A percentile compares a stretch with the other conserved stretches of the same genome.
Evolutionary conservation across 2,113 vertebrate genomes (phyloP).

Genomic region (Lepus americanus): DNA sequence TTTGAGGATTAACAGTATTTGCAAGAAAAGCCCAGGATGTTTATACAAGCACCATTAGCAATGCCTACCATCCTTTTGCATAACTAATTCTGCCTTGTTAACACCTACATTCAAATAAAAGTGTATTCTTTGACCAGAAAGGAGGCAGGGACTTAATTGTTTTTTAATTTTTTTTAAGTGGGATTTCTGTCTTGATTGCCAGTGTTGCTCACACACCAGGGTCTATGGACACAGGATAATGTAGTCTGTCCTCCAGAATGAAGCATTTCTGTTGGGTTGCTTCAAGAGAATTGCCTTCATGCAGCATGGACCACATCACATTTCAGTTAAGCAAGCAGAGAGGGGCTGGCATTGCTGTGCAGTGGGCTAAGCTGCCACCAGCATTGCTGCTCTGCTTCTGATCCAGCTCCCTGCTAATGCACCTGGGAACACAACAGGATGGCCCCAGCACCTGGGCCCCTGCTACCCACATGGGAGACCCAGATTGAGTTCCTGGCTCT

Average conservation of each 20-base stretch:
- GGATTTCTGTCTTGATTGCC: conserved; percentile 12
- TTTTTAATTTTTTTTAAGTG: not conserved
- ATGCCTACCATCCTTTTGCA: not conserved
- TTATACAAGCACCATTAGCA: conserved; percentile 5
- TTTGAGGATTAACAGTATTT: conserved; percentile 26
- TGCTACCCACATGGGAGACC: too few species aligned
- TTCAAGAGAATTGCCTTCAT: conserved; percentile 79
- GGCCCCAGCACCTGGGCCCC: too few species aligned
- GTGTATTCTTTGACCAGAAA: not conserved
- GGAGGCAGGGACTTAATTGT: not conserved
- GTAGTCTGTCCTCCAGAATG: conserved; percentile 60
- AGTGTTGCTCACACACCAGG: conserved; percentile 1
- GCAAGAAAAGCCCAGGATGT: not conserved
- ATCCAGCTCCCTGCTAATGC: too few species aligned
- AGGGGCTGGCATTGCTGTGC: too few species aligned
- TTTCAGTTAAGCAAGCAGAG: conserved; percentile 49
- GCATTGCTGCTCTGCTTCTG: too few species aligned
- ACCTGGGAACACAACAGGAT: too few species aligned
- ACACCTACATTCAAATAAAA: conserved; percentile 31
- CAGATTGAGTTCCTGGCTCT: too few species aligned
- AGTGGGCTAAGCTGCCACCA: too few species aligned
- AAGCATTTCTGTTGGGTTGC: conserved; percentile 75
- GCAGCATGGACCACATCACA: conserved; percentile 41
- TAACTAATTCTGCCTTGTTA: conserved; percentile 12
- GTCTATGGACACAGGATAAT: conserved; percentile 70